Evolutionary conservation across 2,797 vertebrate species (phyloP), one percentile per base, ranked within the genome.

Genomic region (Cercopithecus hamlyni): DNA sequence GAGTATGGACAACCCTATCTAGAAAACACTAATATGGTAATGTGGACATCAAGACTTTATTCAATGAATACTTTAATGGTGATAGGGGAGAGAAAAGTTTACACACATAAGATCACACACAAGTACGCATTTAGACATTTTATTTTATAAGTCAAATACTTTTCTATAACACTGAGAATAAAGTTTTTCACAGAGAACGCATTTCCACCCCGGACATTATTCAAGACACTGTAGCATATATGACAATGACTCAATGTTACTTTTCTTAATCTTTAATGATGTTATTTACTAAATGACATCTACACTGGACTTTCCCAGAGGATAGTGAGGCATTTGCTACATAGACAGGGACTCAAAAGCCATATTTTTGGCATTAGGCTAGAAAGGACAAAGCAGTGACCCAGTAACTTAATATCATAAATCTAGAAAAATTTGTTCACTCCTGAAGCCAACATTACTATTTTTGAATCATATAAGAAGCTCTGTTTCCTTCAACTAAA

Each of bases 191-290:
- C 33, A 89, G 12, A 93, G 33, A 50, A 94, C 39, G 72, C 13
- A 81, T 89, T 94, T 97, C 75, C 87, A 39, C 30, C 83, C 45
- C 87, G n/a, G 24, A 88, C 43, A 64, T 92, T 39, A 89, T 75
- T 94, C 83, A 76, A 43, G 48, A 87, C 15, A 75, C 58, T 89
- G 52, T 64, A 87, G 88, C 48, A 80, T 97, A 86, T 4, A 48
- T 26, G 50, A 86, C 85, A 94, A 90, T 97, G 84, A 95, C 24
- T 81, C 87, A 88, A 33, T 90, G 70, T 90, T 64, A n/a, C 6
- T 94, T 96, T 90, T 67, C 55, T 96, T 94, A 82, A 94, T 86
- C 75, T 85, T 94, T 92, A 97, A 95, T 89, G 75, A 97, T 93
- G 76, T 33, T 92, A 76, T 95, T 96, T 87, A 94, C 83, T 97